These are phyloP conservation scores for Phylloscopus collybita DNA, from an alignment of 2,797 vertebrate genomes.

Conservation along the genomic window DNA sequence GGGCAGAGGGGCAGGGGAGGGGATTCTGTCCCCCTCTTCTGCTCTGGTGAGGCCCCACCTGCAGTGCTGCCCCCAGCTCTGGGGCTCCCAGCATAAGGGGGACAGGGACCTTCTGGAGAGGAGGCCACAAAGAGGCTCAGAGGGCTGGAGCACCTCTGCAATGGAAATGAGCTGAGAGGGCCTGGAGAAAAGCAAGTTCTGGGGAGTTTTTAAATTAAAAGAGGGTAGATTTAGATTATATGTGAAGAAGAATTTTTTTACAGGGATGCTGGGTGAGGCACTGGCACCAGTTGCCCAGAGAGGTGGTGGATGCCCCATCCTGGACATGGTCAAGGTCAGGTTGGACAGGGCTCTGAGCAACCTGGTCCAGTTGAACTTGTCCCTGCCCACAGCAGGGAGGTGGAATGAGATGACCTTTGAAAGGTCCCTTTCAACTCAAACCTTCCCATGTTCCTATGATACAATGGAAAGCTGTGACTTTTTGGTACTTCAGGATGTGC, in stretches of 20 bases:
- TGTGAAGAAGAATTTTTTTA: neutral
- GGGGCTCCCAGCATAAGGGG: neutral
- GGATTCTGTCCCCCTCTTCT: neutral
- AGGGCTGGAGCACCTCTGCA: neutral
- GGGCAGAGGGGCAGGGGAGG: neutral
- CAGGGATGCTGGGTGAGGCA: neutral
- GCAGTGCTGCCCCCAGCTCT: neutral
- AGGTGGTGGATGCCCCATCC: neutral
- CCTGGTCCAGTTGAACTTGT: neutral
- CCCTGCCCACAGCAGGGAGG: neutral
- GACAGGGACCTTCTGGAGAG: neutral
- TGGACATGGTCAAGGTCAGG: neutral
- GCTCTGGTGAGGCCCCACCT: neutral
- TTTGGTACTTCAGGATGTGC: neutral
- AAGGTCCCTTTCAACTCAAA: neutral
- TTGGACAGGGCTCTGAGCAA: neutral
- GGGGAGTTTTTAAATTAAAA: neutral
- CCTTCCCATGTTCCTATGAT: neutral
- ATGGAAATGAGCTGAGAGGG: neutral
- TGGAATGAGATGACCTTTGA: neutral
- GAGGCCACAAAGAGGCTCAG: neutral
- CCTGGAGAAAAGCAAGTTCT: neutral
- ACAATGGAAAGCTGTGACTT: neutral
- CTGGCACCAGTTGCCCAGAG: neutral
- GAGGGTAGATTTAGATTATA: neutral